Base-by-base conservation (phyloP, 2,113 vertebrate genomes). In the Myiozetetes cayanensis region DNA sequence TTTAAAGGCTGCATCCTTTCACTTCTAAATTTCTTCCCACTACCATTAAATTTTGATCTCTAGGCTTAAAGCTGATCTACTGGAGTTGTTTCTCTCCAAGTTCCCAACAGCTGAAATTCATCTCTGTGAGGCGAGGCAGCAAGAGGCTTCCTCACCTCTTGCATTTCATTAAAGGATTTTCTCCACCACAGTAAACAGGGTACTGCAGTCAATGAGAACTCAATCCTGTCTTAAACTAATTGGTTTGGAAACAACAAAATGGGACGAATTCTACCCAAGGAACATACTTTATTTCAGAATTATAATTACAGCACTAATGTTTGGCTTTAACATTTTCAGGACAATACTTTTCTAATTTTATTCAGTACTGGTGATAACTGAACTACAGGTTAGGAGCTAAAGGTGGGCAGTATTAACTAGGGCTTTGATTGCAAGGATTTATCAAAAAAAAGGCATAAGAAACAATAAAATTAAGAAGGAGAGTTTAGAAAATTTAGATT, bases 371-470 rank as follows among this genome's bases (percentile, higher is more conserved):
- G 39, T 20, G 33, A n/a, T 8, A 73, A 39, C 52, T 58, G 49
- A 77, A 66, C 35, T 66, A 41, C 85, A 77, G 68, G 44, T 83
- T 72, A 18, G 19, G 41, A 76, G 23, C 14, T 67, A 14, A 23
- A 17, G 4, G 8, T 6, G 1, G 1, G 15, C 15, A 85, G 14
- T 19, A 62, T 73, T 56, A 58, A 79, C 18, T 16, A 68, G 9
- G 39, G 61, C 18, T 86, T 92, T 49, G 16, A 74, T 50, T 86
- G 22, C 21, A 33, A 13, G 68, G 16, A 37, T 72, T 70, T 71
- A 61, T 44, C 0, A 0, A 6, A 11, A n/a, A 31, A 56, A 43
- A 7, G 19, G 18, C 4, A 23, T 5, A n/a, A 56, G 56, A 85
- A 89, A 85, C 14, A 82, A 70, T 46, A 83, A 65, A 41, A 74